Evolutionary conservation across 2,797 vertebrate genomes (phyloP), one percentile per base, ranked within the genome.

Genomic region (Danionella dracula): DNA sequence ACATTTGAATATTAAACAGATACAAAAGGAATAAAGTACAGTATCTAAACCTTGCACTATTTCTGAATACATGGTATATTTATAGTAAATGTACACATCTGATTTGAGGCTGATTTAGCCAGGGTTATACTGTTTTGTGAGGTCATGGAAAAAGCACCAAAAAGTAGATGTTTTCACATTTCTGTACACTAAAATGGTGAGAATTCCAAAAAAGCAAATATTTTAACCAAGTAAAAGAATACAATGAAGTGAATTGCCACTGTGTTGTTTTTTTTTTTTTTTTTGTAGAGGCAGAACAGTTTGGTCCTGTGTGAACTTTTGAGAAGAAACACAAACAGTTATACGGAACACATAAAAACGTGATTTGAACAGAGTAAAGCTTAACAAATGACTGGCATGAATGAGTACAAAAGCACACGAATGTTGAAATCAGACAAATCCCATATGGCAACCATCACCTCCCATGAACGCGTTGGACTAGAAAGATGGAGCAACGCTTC

Each of bases 51-150:
- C 72, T 80, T 73, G 78, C 86, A 85, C 85, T 87, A 89, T 81
- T 85, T 83, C 87, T 85, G 86, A 85, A 82, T 83, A 83, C 84
- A 77, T 71, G 61, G 66, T 83, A 81, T 85, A 84, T 80, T 84
- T 85, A 86, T 86, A 85, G 84, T 86, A 88, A 88, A 90, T 87
- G 84, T 87, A 90, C 84, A 88, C 80, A 81, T 86, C 78, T 81
- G 82, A 80, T 76, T 56, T 79, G 86, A 77, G 86, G 85, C 85
- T 85, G 75, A 82, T 75, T 79, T 79, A 82, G 80, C 82, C 82
- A 83, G 84, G 78, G 82, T 78, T 38, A 70, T 68, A 55, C 50
- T 45, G 49, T 72, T 70, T 45, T 71, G 23, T 12, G 49, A 68
- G 29, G 50, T 58, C 32, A 59, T 38, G 10, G 17, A 40, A 61